phyloP scores from a whole-genome alignment of 2,113 vertebrate species.

The Corythoichthys intestinalis region DNA sequence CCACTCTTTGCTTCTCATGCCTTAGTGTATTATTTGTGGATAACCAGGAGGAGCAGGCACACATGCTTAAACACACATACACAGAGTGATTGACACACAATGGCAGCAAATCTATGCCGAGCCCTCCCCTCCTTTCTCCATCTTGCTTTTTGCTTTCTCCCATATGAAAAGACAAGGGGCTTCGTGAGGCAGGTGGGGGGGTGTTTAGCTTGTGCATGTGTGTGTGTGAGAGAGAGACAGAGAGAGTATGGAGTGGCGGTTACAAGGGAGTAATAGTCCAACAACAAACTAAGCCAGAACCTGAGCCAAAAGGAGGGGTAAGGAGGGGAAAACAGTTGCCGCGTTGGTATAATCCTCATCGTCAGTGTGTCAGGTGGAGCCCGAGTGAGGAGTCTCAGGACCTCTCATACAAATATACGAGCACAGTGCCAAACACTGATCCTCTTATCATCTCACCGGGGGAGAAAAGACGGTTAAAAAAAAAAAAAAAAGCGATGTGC shows the following conservation, averaged over 20 bases:
- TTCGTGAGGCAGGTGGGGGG: constrained; percentile 29
- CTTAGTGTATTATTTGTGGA: constrained; percentile 58
- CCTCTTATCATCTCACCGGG: constrained; percentile 61
- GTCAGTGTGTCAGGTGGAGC: constrained; percentile 50
- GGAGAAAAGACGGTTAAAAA: constrained; percentile 31
- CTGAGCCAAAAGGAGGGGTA: constrained; percentile 24
- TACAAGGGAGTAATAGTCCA: constrained; percentile 55
- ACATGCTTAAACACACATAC: constrained; percentile 38
- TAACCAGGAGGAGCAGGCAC: constrained; percentile 62
- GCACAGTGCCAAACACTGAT: constrained; percentile 53
- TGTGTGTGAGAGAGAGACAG: constrained; percentile 17
- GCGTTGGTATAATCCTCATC: constrained; percentile 53
- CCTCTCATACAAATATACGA: constrained; percentile 60
- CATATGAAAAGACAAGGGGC: constrained; percentile 63
- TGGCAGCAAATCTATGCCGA: constrained; percentile 74
- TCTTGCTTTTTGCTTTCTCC: constrained; percentile 63
- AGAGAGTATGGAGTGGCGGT: constrained; percentile 16
- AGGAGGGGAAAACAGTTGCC: constrained; percentile 30
- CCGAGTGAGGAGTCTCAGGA: constrained; percentile 54
- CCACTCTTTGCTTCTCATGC: constrained; percentile 66
- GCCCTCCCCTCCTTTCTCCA: constrained; percentile 28
- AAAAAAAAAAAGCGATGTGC: constrained; percentile 11
- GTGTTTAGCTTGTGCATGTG: constrained; percentile 20
- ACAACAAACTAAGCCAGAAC: constrained; percentile 52
- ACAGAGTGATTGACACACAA: constrained; percentile 78